These are phyloP conservation scores for Kradibia gibbosae DNA, from an alignment of 1,140 invertebrate species.

Conservation along the genomic window DNA sequence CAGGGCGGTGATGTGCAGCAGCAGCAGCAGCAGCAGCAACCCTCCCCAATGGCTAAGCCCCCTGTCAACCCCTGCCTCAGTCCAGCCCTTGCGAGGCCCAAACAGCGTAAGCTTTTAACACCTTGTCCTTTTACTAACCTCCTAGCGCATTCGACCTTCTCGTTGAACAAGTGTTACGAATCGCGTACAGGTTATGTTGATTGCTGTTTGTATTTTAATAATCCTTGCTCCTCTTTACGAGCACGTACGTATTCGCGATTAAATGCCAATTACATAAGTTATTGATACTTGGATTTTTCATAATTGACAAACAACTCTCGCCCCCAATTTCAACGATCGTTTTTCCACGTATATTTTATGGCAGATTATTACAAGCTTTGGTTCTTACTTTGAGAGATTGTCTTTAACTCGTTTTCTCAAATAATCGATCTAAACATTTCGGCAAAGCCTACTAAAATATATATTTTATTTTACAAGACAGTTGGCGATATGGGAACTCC, in stretches of 20 bases:
- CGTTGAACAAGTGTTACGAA: background rate
- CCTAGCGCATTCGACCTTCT: background rate
- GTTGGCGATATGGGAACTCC: slow-evolving; percentile 73
- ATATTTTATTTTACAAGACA: slow-evolving; percentile 50
- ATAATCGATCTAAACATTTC: background rate
- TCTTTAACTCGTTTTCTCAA: no score
- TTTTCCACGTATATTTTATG: no score
- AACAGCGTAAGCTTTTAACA: slow-evolving; percentile 63
- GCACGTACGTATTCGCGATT: slow-evolving; percentile 23
- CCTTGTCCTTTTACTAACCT: background rate
- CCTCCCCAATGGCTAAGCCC: slow-evolving; percentile 56
- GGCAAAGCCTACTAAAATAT: background rate
- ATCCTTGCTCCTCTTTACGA: slow-evolving; percentile 40
- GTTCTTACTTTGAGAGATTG: background rate
- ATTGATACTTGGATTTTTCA: slow-evolving; percentile 33
- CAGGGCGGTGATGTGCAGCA: slow-evolving; percentile 11
- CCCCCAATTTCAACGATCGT: no score
- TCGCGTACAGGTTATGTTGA: slow-evolving; percentile 67
- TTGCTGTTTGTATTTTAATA: slow-evolving; percentile 52
- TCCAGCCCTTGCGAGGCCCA: slow-evolving; percentile 62
- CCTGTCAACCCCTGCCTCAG: slow-evolving; percentile 58
- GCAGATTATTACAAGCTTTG: background rate
- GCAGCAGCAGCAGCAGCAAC: slow-evolving; percentile 55
- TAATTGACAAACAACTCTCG: background rate
- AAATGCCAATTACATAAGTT: slow-evolving; percentile 47